Conservation (phyloP, 2,888 invertebrate species). For the Andrena chrysosceles region DNA sequence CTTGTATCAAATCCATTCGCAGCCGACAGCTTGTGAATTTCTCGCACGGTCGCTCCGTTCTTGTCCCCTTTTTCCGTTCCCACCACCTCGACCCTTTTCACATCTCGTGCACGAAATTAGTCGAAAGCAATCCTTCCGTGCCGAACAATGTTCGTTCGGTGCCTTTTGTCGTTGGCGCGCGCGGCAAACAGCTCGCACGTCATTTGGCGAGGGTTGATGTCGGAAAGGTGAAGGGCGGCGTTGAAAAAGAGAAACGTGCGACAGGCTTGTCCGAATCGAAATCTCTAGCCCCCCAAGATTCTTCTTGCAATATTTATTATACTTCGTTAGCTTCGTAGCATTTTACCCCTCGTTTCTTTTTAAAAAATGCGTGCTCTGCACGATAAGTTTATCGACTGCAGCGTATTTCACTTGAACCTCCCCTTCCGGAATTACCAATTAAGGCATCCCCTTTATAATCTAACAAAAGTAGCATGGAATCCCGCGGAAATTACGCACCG, state of each 20-base stretch:
- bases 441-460: slow-evolving; percentile 3
- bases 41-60: not conserved
- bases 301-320: too few relatives aligned
- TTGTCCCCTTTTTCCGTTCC: not conserved
- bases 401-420: not conserved
- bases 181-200: not conserved
- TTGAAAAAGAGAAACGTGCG: not conserved
- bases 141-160: slow-evolving; percentile 17
- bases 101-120: slow-evolving; percentile 21
- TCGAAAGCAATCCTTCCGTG: slow-evolving; percentile 23
- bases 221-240: not conserved
- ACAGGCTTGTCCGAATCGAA: not conserved
- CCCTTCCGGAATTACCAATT: not conserved
- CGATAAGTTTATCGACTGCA: not conserved
- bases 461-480: not conserved
- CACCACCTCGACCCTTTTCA: not conserved
- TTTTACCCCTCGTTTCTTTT: too few relatives aligned
- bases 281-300: not conserved
- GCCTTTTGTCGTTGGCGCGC: not conserved
- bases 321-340: too few relatives aligned
- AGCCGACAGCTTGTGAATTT: slow-evolving; percentile 6
- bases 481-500: not conserved
- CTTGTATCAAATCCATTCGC: not conserved
- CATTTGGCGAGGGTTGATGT: not conserved
- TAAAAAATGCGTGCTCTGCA: not conserved